phyloP scores from a whole-genome alignment of 2,113 vertebrate genomes.

The Odontophorus gujanensis region DNA sequence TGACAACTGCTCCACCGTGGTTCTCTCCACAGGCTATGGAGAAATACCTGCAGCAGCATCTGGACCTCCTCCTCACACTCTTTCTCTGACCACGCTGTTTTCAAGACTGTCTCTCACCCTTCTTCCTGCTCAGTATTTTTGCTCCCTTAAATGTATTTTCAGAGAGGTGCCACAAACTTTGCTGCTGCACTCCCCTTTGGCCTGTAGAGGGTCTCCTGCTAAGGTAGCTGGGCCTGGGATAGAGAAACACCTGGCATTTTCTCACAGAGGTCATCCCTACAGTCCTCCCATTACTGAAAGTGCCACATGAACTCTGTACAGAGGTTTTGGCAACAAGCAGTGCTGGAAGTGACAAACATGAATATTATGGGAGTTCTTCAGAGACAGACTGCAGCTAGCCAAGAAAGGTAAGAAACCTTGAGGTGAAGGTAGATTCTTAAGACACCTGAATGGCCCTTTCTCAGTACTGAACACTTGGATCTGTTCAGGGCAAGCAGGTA shows the following conservation, averaged over 20 bases:
- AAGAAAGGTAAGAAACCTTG: not conserved
- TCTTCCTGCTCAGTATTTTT: not conserved
- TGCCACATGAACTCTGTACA: not conserved
- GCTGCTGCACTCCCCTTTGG: not conserved
- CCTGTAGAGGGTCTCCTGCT: not conserved
- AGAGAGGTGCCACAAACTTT: not conserved
- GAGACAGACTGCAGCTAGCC: not conserved
- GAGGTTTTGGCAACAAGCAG: not conserved
- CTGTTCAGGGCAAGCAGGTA: not conserved
- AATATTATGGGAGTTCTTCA: not conserved
- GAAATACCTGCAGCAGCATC: not conserved
- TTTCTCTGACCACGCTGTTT: not conserved
- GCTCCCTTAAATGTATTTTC: not conserved
- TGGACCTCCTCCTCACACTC: not conserved
- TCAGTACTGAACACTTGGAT: not conserved
- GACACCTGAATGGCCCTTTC: not conserved
- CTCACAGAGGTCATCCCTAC: not conserved
- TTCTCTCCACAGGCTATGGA: not conserved
- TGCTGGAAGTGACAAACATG: not conserved
- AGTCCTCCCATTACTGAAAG: fast-evolving
- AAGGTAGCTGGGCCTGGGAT: not conserved
- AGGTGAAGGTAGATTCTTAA: not conserved
- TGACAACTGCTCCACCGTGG: not conserved
- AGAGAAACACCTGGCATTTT: not conserved
- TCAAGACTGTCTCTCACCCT: not conserved